Percentiles rank a stretch among this genome's conserved stretches.
Conservation (phyloP, 2,113 vertebrate genomes). For the Trematomus loennbergii region DNA sequence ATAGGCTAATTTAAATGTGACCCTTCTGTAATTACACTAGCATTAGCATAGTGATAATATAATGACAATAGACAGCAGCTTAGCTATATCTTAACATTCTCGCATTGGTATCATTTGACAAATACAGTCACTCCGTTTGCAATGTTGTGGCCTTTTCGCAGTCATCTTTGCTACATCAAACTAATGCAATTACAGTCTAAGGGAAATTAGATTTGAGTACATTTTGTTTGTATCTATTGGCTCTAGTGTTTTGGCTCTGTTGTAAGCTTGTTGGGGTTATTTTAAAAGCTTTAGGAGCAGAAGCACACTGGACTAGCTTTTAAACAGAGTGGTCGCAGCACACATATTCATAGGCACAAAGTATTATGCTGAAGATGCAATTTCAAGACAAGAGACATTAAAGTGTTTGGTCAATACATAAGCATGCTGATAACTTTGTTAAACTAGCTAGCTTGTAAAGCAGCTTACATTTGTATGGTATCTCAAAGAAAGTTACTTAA, state of each 20-base stretch:
- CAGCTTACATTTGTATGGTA: background rate
- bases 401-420: background rate
- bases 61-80: background rate
- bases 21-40: too few relatives aligned
- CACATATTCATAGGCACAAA: background rate
- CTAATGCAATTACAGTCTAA: background rate
- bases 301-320: background rate
- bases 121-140: background rate
- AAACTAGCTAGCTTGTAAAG: background rate
- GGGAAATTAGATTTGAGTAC: background rate
- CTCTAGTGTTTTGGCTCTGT: background rate
- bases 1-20: background rate
- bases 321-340: background rate
- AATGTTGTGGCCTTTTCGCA: background rate
- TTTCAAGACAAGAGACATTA: background rate
- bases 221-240: background rate
- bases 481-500: background rate
- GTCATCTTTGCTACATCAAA: background rate
- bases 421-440: background rate
- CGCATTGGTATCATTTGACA: background rate
- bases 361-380: background rate
- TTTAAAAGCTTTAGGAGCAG: background rate
- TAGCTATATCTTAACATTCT: background rate
- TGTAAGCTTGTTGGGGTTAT: background rate
- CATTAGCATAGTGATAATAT: too few relatives aligned